Conservation (phyloP, 2,113 vertebrate genomes). For the Hylia prasina region DNA sequence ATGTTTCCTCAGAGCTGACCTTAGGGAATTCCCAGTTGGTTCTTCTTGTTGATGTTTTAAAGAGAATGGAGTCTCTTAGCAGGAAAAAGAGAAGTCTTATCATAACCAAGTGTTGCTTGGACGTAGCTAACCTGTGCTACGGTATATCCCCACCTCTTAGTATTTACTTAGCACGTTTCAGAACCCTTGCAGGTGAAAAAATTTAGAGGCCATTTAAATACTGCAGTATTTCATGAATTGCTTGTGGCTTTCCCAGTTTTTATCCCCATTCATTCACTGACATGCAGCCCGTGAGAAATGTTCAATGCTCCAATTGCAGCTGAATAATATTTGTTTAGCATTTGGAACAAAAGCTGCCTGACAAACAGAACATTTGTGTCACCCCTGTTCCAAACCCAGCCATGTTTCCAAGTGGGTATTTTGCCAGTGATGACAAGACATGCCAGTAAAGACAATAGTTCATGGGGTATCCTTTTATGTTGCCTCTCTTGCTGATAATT, state of each 20-base stretch:
- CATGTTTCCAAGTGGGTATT: neutral
- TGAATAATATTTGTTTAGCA: slow-evolving; percentile 37
- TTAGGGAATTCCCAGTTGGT: slow-evolving; percentile 77
- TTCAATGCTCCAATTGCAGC: neutral
- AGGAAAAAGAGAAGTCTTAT: slow-evolving; percentile 53
- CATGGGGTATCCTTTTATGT: neutral
- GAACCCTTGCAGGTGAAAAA: neutral
- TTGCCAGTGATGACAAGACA: neutral
- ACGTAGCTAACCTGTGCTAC: slow-evolving; percentile 3
- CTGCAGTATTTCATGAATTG: slow-evolving; percentile 22
- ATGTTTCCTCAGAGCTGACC: slow-evolving; percentile 77
- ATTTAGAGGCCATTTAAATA: slow-evolving; percentile 31
- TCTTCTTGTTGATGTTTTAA: slow-evolving; percentile 74
- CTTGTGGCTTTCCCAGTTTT: neutral
- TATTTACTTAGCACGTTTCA: slow-evolving; percentile 15
- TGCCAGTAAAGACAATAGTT: neutral
- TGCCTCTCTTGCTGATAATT: neutral
- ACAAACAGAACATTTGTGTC: neutral
- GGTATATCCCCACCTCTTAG: neutral
- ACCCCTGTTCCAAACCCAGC: neutral
- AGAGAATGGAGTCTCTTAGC: slow-evolving; percentile 67
- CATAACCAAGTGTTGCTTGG: slow-evolving; percentile 5
- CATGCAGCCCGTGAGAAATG: neutral
- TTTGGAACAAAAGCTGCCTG: slow-evolving; percentile 9
- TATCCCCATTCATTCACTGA: neutral